These are phyloP conservation scores for Machaerirhynchus nigripectus DNA, from an alignment of 2,113 vertebrate genomes.

Conservation along the genomic window DNA sequence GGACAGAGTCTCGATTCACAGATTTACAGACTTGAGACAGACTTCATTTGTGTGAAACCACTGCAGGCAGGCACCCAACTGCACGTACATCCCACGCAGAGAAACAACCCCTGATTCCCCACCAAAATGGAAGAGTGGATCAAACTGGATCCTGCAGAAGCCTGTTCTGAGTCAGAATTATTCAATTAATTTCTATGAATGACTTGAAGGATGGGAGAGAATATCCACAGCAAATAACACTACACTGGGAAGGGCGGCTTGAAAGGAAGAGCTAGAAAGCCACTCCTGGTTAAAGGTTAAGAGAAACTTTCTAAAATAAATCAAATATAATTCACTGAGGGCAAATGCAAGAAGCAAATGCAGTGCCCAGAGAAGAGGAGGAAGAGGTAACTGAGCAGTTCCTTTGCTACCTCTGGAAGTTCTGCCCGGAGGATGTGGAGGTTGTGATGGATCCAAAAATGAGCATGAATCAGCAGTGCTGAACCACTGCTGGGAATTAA, in stretches of 20 bases:
- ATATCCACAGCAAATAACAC: neutral
- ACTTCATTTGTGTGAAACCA: neutral
- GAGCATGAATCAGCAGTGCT: neutral
- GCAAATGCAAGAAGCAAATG: neutral
- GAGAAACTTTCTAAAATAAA: neutral
- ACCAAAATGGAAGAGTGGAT: neutral
- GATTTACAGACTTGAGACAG: neutral
- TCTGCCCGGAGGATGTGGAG: neutral
- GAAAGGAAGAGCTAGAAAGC: neutral
- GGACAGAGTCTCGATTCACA: neutral
- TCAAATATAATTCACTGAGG: neutral
- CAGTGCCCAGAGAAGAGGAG: neutral
- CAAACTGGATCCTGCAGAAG: neutral
- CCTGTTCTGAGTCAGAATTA: neutral
- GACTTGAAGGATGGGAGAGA: neutral
- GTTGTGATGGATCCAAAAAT: neutral
- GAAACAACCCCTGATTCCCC: neutral
- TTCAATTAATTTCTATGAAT: neutral
- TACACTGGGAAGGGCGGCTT: neutral
- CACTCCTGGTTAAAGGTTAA: neutral
- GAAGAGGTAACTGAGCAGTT: neutral
- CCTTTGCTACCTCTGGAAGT: neutral
- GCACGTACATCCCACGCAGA: neutral
- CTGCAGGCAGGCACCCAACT: neutral
- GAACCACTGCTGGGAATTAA: neutral